Evolutionary conservation across 2,888 invertebrate genomes (phyloP).

Genomic region (Meiosimyza platycephala): DNA sequence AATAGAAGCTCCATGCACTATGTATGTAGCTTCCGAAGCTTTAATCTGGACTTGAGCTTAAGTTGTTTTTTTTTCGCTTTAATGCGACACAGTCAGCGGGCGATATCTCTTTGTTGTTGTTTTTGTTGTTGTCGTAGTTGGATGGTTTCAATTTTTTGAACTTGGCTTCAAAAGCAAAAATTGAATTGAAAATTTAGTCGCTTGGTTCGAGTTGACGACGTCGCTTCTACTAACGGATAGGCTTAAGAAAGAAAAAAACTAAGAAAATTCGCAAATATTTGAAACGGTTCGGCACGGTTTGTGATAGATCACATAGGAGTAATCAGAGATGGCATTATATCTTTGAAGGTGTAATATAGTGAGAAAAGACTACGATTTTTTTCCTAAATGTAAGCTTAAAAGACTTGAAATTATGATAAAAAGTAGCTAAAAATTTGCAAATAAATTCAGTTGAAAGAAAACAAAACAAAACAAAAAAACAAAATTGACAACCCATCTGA

Average conservation of each 20-base stretch:
- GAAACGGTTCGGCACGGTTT: no score
- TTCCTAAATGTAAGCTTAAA: neutral
- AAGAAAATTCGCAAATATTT: neutral
- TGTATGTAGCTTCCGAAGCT: constrained; percentile 29
- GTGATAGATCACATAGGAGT: neutral
- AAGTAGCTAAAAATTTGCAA: no score
- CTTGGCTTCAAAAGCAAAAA: constrained; percentile 43
- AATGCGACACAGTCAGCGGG: neutral
- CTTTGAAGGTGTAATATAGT: neutral
- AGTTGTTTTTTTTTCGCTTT: neutral
- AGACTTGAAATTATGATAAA: no score
- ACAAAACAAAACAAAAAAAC: no score
- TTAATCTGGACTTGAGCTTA: constrained; percentile 22
- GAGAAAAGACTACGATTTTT: neutral
- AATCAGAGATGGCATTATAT: no score
- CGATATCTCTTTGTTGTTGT: constrained; percentile 19
- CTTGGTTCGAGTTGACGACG: constrained; percentile 60
- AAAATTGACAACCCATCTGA: no score
- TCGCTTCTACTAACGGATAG: constrained; percentile 41
- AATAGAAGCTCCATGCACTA: constrained; percentile 20
- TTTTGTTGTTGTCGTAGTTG: constrained; percentile 6
- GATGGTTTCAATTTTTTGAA: constrained; percentile 33
- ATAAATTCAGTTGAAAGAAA: no score
- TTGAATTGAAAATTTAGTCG: constrained; percentile 60
- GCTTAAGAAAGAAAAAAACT: neutral